phyloP scores from a whole-genome alignment of 2,113 vertebrate genomes.

The Otis tarda region DNA sequence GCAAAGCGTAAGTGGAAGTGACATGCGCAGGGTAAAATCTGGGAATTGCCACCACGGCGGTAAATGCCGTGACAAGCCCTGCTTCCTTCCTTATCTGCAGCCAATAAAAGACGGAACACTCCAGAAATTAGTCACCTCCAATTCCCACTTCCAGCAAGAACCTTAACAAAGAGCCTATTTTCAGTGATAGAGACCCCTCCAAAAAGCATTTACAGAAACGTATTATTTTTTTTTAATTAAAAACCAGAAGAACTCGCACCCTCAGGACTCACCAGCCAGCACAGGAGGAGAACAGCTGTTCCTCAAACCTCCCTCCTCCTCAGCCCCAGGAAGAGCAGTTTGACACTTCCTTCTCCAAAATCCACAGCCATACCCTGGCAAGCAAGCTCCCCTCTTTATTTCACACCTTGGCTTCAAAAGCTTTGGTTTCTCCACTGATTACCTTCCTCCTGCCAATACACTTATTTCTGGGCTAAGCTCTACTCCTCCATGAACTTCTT shows the following conservation, averaged over 20 bases:
- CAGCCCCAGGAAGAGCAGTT: background rate
- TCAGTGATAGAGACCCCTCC: background rate
- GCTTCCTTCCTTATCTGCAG: background rate
- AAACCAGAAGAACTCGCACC: fast-evolving
- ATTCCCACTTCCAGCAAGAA: background rate
- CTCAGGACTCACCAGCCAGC: background rate
- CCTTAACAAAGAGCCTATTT: background rate
- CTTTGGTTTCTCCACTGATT: background rate
- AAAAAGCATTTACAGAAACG: background rate
- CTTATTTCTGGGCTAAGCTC: background rate
- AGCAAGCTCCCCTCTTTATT: background rate
- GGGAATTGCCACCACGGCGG: background rate
- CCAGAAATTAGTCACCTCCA: background rate
- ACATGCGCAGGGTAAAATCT: background rate
- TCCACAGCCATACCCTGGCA: fast-evolving
- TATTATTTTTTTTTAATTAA: background rate
- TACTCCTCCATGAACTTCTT: background rate
- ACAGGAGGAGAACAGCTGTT: fast-evolving
- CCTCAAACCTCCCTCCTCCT: background rate
- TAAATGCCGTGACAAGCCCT: background rate
- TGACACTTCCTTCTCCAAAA: background rate
- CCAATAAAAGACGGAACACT: background rate
- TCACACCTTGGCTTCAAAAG: background rate
- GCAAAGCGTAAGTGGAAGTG: background rate
- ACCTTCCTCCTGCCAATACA: background rate